Evolutionary conservation across 2,113 vertebrate genomes (phyloP), one percentile per base, ranked within the genome.

Genomic region (Smithornis capensis): DNA sequence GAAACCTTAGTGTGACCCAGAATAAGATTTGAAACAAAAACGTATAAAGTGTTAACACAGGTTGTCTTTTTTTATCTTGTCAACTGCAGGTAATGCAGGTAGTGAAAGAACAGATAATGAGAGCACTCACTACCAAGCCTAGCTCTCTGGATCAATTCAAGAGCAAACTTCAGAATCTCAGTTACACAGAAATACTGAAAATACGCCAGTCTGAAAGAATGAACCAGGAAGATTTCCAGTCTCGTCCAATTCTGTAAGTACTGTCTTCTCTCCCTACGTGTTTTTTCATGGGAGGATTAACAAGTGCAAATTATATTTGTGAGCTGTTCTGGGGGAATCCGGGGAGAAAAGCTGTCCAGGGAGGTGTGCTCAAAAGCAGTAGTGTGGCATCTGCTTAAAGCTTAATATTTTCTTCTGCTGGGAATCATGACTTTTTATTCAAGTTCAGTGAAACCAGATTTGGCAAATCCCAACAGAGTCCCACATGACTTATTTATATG

Each of bases 81-180:
- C 47, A 27, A 78, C 64, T 8, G 10, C 97, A 99, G 99, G 99
- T 99, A 92, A 99, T 99, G 99, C 99, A 99, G 98, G 99, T 99
- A 98, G 99, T 99, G 98, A 99, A 98, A 97, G 99, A 99, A 98
- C 99, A 99, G 98, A 99, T 99, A 98, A 99, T 99, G 98, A 99
- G 99, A 98, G 99, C 99, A 1, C 98, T 99, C 91, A 98, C 98
- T 95, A 98, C 98, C 98, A 99, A 99, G 99, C 99, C 99, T 99
- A 99, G 99, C 98, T 99, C 99, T 84, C 97, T 99, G 98, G 99
- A 99, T 97, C 99, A 99, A 98, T 99, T 99, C 98, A 99, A 99
- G 98, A 99, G 98, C 97, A 99, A 99, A 97, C 98, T 99, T 92
- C 99, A 99, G 97, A 99, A 99, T 96, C 98, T 99, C 97, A 99